Percentiles rank a stretch among this genome's conserved stretches.
These are phyloP conservation scores for Oryzias woworae DNA, from an alignment of 2,113 vertebrate genomes.

Conservation along the genomic window DNA sequence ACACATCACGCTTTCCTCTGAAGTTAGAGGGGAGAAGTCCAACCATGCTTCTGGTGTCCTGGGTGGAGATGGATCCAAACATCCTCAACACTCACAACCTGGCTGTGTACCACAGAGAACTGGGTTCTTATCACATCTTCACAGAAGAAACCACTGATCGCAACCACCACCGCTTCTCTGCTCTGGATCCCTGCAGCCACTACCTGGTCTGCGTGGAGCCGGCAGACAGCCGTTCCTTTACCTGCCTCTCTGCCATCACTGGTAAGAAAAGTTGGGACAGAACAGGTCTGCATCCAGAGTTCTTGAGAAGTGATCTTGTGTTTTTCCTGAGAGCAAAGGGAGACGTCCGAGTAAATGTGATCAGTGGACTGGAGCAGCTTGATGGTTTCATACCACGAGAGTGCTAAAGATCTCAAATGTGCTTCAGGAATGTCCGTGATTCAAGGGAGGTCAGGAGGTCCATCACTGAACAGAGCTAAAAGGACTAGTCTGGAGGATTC, in stretches of 20 bases:
- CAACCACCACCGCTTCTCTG: slow-evolving; percentile 50
- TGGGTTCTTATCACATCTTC: slow-evolving; percentile 7
- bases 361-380: no score
- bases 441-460: no score
- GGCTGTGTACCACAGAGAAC: slow-evolving; percentile 43
- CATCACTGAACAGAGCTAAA: no score
- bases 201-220: slow-evolving; percentile 64
- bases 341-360: no score
- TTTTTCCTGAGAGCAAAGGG: no score
- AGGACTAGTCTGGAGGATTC: no score
- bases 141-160: background rate
- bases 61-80: slow-evolving; percentile 12
- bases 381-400: no score
- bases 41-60: slow-evolving; percentile 55
- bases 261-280: slow-evolving; percentile 40
- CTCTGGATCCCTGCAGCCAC: slow-evolving; percentile 57
- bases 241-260: slow-evolving; percentile 62
- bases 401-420: no score
- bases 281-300: no score
- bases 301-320: no score
- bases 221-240: slow-evolving; percentile 24
- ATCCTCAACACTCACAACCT: slow-evolving; percentile 2
- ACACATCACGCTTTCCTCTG: slow-evolving; percentile 43
- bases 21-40: slow-evolving; percentile 47
- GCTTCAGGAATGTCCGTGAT: no score